These are phyloP conservation scores for Melanotaenia trifasciata DNA, from an alignment of 2,797 vertebrate genomes.

Conservation along the genomic window DNA sequence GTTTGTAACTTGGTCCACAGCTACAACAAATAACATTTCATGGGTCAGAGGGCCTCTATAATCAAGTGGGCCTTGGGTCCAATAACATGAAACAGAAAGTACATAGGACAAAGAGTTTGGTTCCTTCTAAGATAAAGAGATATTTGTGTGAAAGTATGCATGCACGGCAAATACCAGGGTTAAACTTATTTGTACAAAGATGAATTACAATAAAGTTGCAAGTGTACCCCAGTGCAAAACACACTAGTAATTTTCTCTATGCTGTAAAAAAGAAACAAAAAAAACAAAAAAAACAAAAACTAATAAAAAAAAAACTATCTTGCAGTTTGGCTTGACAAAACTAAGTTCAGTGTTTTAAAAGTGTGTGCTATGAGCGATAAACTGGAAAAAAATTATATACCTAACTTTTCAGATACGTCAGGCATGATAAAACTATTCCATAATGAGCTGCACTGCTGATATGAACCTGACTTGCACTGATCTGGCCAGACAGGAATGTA, in stretches of 20 bases:
- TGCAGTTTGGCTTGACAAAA: not conserved
- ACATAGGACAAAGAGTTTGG: conserved; percentile 35
- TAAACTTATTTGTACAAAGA: not conserved
- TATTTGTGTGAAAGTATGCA: conserved; percentile 18
- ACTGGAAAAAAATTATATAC: no score
- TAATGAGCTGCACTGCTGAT: conserved; percentile 24
- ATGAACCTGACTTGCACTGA: conserved; percentile 9
- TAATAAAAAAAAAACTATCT: no score
- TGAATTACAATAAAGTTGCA: not conserved
- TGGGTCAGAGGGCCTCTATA: conserved; percentile 59
- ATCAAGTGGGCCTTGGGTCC: conserved; percentile 61
- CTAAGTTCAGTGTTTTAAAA: not conserved
- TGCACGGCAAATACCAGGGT: not conserved
- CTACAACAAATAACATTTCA: conserved; percentile 66
- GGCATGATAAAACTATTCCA: conserved; percentile 19
- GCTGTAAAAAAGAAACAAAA: no score
- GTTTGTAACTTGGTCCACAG: conserved; percentile 60
- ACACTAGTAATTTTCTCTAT: not conserved
- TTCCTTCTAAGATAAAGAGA: conserved; percentile 19
- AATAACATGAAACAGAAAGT: conserved; percentile 51
- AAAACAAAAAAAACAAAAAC: no score
- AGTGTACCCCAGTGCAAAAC: not conserved
- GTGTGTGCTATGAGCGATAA: conserved; percentile 7
- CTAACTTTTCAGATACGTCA: not conserved
- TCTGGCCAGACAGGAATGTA: not conserved